Base-by-base conservation (phyloP, 1,140 invertebrate species). In the Dolichoris vasculosae region DNA sequence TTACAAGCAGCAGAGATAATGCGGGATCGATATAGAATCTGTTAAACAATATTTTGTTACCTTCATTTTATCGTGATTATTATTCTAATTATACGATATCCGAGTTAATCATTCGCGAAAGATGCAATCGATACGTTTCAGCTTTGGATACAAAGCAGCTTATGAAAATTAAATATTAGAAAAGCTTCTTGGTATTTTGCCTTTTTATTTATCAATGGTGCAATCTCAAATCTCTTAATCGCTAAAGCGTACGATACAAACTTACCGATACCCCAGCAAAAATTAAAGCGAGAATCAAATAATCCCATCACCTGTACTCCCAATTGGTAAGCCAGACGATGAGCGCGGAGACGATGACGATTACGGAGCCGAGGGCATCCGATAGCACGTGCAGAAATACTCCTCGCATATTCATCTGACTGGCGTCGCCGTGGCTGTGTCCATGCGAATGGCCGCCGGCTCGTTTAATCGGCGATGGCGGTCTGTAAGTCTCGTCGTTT, bases 351-450 rank as follows among this genome's bases (percentile, higher is more conserved):
- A 97, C 96, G 38, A 99, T 97, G 8, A 99, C 99, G 91, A 99
- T 98, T 0, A 99, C 96, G 4, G 99, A 99, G 75, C 97, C 97
- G 59, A 99, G 93, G 38, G 99, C 99, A 94, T 99, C 99, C 40
- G 98, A 99, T 9, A 99, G 91, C 9, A 99, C 97, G 93, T 99
- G 99, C 69, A 99, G 94, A 91, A 99, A 99, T 1, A 99, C 99
- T 30, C 98, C 98, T 76, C 97, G 95, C 97, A 99, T 99, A 91
- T 99, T 99, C 96, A 99, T 97, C 90, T 99, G 97, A 40, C 95
- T 95, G 0, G 96, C 95, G 89, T 96, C 95, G 78, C 93, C 91
- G 87, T 96, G 95, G 6, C 93, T 92, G 87, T 96, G 95, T 51
- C 89, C 90, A 32, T 81, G 77, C 0, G 40, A 32, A 40, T 81